Percentiles rank a stretch among this genome's conserved stretches.
These are phyloP conservation scores for Oreochromis spilurus DNA, from an alignment of 2,113 vertebrate species.

Conservation along the genomic window DNA sequence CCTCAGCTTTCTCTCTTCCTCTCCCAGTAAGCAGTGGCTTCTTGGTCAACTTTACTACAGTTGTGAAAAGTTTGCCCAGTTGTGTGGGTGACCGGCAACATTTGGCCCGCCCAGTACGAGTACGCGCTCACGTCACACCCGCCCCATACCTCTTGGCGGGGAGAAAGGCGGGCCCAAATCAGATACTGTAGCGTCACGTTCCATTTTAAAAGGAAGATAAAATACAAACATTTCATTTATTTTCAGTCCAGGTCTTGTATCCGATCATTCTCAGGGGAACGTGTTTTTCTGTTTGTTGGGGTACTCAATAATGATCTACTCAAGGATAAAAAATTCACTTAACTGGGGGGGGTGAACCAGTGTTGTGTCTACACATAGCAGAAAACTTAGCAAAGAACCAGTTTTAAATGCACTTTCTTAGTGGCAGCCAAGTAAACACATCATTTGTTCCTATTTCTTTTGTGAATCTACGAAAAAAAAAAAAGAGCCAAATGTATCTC, in stretches of 20 bases:
- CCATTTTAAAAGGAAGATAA: not conserved
- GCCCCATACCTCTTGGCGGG: not conserved
- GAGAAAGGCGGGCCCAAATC: not conserved
- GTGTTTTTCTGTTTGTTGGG: not conserved
- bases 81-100: not conserved
- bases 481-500: not conserved
- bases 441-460: not conserved
- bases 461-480: not conserved
- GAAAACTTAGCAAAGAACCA: not conserved
- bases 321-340: not conserved
- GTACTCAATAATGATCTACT: not conserved
- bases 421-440: not conserved
- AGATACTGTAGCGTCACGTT: not conserved
- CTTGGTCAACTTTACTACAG: slow-evolving; percentile 37
- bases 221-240: not conserved
- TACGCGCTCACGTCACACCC: not conserved
- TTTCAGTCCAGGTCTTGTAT: not conserved
- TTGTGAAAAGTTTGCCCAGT: slow-evolving; percentile 23
- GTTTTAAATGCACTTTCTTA: not conserved
- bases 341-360: not conserved
- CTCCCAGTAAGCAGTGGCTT: not conserved
- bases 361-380: not conserved
- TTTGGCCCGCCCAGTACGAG: slow-evolving; percentile 22
- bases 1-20: not conserved
- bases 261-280: not conserved